A percentile compares a stretch with the other conserved stretches of the same genome.
These are phyloP conservation scores for Aethes cnicana DNA, from an alignment of 2,888 invertebrate genomes.

Conservation along the genomic window DNA sequence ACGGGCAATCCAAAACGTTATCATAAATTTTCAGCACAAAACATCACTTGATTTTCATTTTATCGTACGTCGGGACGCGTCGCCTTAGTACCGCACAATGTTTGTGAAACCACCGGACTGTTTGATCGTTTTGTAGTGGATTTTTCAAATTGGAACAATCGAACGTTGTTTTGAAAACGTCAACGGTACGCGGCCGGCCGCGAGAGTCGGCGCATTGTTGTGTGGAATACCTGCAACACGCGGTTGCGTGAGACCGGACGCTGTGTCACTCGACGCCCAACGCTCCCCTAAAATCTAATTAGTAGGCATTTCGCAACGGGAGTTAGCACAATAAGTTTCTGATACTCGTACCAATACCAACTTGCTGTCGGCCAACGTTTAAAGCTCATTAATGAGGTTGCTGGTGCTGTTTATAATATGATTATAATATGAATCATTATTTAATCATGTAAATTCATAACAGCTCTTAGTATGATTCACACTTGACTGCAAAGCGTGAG, in stretches of 20 bases:
- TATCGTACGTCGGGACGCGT: slow-evolving; percentile 44
- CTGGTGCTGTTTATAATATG: too few species aligned
- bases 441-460: too few species aligned
- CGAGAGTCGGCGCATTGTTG: slow-evolving; percentile 64
- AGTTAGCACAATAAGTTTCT: neutral
- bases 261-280: slow-evolving; percentile 15
- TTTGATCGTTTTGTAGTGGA: slow-evolving; percentile 74
- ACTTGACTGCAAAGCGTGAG: too few species aligned
- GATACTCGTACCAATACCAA: too few species aligned
- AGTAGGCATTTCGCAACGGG: neutral
- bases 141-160: slow-evolving; percentile 74
- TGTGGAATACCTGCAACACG: slow-evolving; percentile 49
- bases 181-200: slow-evolving; percentile 55
- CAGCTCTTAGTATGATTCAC: too few species aligned
- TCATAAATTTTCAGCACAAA: slow-evolving; percentile 48
- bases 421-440: too few species aligned
- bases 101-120: slow-evolving; percentile 69
- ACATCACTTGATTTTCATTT: slow-evolving; percentile 64
- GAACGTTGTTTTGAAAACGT: slow-evolving; percentile 76
- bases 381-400: neutral
- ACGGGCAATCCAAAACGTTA: slow-evolving; percentile 45
- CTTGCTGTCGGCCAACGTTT: too few species aligned
- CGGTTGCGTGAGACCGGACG: slow-evolving; percentile 67
- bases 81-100: slow-evolving; percentile 50
- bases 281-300: slow-evolving; percentile 24